phyloP scores from a whole-genome alignment of 2,797 vertebrate genomes.

The Pampus argenteus region DNA sequence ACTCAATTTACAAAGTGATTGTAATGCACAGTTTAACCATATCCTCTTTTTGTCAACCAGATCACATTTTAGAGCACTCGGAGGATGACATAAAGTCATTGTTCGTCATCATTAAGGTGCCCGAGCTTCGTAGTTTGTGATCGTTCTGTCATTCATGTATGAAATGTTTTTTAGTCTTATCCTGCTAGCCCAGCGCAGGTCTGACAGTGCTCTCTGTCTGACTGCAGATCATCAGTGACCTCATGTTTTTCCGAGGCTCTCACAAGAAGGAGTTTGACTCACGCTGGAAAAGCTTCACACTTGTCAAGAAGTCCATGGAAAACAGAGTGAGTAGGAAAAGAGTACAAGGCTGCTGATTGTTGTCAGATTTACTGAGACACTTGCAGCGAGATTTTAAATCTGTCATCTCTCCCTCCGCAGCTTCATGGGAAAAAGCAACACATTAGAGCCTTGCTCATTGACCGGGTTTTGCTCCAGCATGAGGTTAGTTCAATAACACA shows the following conservation, averaged over 20 bases:
- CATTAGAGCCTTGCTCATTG: conserved; percentile 94
- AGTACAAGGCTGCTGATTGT: conserved; percentile 28
- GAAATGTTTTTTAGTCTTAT: conserved; percentile 19
- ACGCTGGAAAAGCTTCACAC: conserved; percentile 97
- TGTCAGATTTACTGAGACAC: conserved; percentile 41
- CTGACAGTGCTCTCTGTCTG: conserved; percentile 48
- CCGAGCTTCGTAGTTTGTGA: neutral
- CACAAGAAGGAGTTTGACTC: conserved; percentile 98
- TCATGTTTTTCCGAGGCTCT: conserved; percentile 95
- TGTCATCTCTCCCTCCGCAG: conserved; percentile 74
- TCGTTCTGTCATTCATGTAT: conserved; percentile 38
- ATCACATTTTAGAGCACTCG: conserved; percentile 93
- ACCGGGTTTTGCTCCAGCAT: conserved; percentile 95
- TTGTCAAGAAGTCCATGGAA: conserved; percentile 99
- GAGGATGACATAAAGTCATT: conserved; percentile 98
- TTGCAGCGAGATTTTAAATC: conserved; percentile 24
- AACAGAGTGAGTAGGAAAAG: conserved; percentile 89
- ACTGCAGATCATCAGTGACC: conserved; percentile 92
- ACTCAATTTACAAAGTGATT: conserved; percentile 19
- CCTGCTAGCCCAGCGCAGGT: conserved; percentile 10
- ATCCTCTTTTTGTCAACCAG: conserved; percentile 73
- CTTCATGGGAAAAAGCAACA: conserved; percentile 96
- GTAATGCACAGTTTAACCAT: conserved; percentile 30
- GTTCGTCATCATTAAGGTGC: conserved; percentile 97
- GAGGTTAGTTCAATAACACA: conserved; percentile 85